Conservation (phyloP, 2,888 invertebrate genomes). For the Torymus texanus region DNA sequence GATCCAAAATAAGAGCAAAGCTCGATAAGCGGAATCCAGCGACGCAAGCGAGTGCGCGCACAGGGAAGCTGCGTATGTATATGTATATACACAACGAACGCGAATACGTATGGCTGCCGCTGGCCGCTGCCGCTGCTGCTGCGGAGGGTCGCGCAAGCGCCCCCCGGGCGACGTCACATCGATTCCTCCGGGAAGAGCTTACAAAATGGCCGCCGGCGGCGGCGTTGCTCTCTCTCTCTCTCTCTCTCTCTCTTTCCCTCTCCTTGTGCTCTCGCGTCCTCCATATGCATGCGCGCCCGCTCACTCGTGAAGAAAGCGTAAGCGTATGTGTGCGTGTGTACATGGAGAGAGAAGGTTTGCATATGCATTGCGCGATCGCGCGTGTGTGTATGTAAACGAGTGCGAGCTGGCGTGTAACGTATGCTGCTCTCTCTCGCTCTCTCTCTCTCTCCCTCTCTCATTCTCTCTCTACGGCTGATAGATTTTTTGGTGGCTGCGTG, state of each 20-base stretch:
- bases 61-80: too few relatives aligned
- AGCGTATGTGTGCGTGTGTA: background rate
- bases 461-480: too few relatives aligned
- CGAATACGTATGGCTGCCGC: background rate
- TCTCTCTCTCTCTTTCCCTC: conserved; percentile 63
- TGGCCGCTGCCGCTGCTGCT: background rate
- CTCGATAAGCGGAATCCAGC: background rate
- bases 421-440: background rate
- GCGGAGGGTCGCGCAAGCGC: conserved; percentile 70
- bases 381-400: background rate
- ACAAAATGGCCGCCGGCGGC: conserved; percentile 75
- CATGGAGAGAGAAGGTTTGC: conserved; percentile 7
- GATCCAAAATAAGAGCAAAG: background rate
- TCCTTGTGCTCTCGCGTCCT: conserved; percentile 35
- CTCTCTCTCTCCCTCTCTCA: background rate
- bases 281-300: conserved; percentile 47
- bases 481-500: too few relatives aligned
- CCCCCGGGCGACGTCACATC: conserved; percentile 75
- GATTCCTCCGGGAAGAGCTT: conserved; percentile 75
- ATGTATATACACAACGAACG: background rate
- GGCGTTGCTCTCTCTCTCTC: conserved; percentile 66
- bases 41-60: too few relatives aligned
- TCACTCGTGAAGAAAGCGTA: conserved; percentile 28
- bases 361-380: conserved; percentile 11
- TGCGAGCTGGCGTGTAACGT: background rate